Evolutionary conservation across 2,113 vertebrate species (phyloP).

Genomic region (Tauraco erythrolophus): DNA sequence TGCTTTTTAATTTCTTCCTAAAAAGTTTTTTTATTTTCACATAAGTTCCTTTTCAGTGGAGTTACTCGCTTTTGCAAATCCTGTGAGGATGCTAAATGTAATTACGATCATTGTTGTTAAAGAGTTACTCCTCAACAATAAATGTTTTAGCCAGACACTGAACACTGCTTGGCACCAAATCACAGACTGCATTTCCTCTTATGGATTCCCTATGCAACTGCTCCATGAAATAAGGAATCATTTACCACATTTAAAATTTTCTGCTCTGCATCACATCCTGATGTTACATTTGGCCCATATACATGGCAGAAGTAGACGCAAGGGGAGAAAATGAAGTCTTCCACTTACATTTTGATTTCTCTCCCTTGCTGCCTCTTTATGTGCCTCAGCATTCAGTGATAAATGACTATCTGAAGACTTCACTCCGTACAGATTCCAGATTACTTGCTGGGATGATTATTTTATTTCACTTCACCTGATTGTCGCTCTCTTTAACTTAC

Average conservation of each 20-base stretch:
- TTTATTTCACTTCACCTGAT: not conserved
- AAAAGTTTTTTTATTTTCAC: not conserved
- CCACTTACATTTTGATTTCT: not conserved
- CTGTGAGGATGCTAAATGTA: not conserved
- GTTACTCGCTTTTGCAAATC: not conserved
- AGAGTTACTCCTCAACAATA: not conserved
- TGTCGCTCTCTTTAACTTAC: not conserved
- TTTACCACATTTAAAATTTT: not conserved
- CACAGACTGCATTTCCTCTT: not conserved
- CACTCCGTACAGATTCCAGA: not conserved
- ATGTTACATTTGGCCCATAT: not conserved
- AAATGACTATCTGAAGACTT: not conserved
- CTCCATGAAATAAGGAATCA: not conserved
- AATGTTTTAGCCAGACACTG: not conserved
- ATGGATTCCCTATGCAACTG: not conserved
- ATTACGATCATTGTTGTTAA: not conserved
- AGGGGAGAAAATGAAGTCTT: not conserved
- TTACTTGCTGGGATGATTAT: not conserved
- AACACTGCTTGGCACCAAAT: not conserved
- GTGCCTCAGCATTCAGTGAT: not conserved
- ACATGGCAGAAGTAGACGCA: not conserved
- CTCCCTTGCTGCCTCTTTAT: not conserved
- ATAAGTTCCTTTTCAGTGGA: not conserved
- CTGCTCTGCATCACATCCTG: not conserved
- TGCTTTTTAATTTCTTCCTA: not conserved